Percentiles rank a stretch among this genome's conserved stretches.
Evolutionary conservation across 2,888 invertebrate species (phyloP).

Genomic region (Coenonympha arcania): DNA sequence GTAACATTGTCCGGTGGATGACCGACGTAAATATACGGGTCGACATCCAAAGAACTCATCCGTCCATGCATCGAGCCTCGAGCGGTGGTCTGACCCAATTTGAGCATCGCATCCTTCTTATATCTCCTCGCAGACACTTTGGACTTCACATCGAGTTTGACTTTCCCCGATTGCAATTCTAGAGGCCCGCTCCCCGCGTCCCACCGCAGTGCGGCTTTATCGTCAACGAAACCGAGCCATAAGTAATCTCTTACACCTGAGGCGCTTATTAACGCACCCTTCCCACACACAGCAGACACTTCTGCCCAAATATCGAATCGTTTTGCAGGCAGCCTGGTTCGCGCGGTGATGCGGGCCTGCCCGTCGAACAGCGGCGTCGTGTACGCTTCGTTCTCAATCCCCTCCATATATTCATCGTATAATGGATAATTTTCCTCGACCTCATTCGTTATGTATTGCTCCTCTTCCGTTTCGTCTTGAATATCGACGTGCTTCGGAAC

Average conservation of each 20-base stretch:
- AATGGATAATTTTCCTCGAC: constrained; percentile 46
- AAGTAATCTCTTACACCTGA: constrained; percentile 63
- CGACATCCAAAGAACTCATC: constrained; percentile 62
- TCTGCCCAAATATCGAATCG: constrained; percentile 68
- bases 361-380: constrained; percentile 64
- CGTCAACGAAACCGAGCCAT: constrained; percentile 61
- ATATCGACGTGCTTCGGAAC: constrained; percentile 32
- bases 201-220: constrained; percentile 56
- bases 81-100: constrained; percentile 49
- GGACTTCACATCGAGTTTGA: constrained; percentile 52
- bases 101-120: constrained; percentile 61
- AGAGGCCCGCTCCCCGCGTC: constrained; percentile 61
- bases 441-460: constrained; percentile 44
- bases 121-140: constrained; percentile 61
- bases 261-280: constrained; percentile 57
- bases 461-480: constrained; percentile 37
- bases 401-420: constrained; percentile 50
- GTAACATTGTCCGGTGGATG: constrained; percentile 61
- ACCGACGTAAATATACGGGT: constrained; percentile 60
- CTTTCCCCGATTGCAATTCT: constrained; percentile 53
- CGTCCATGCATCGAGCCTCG: constrained; percentile 55
- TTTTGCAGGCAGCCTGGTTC: constrained; percentile 56
- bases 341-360: constrained; percentile 52
- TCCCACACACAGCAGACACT: constrained; percentile 58
- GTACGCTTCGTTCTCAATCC: constrained; percentile 45